Conservation (phyloP, 2,888 invertebrate species). For the Tiliacea citrago region DNA sequence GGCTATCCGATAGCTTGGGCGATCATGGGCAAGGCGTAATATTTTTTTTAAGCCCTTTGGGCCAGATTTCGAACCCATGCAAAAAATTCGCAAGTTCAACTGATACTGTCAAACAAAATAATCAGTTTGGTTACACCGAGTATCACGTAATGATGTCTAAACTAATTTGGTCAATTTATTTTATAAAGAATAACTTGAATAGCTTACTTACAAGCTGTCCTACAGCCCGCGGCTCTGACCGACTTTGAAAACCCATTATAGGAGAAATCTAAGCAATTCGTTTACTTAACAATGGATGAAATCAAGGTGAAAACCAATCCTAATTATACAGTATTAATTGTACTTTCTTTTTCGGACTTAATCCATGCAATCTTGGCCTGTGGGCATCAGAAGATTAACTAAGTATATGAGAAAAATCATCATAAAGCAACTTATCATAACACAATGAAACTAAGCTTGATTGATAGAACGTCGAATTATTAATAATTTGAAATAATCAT, state of each 20-base stretch:
- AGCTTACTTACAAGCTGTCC: constrained; percentile 43
- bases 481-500: neutral
- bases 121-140: neutral
- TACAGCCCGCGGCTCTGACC: constrained; percentile 59
- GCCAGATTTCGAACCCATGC: neutral
- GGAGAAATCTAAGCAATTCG: constrained; percentile 59
- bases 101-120: neutral
- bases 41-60: neutral
- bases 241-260: constrained; percentile 53
- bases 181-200: constrained; percentile 56
- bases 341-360: constrained; percentile 59
- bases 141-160: constrained; percentile 7
- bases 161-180: constrained; percentile 39
- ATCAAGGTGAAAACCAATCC: constrained; percentile 53
- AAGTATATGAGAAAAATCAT: neutral
- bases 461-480: neutral
- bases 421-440: neutral
- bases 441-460: constrained; percentile 10
- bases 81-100: constrained; percentile 2
- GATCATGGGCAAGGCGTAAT: neutral
- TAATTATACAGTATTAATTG: constrained; percentile 56
- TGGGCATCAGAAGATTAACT: constrained; percentile 21
- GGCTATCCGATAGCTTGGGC: neutral
- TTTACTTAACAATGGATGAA: constrained; percentile 60
- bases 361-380: constrained; percentile 34